These are phyloP conservation scores for Calephelis nemesis DNA, from an alignment of 1,140 invertebrate species.

Conservation along the genomic window DNA sequence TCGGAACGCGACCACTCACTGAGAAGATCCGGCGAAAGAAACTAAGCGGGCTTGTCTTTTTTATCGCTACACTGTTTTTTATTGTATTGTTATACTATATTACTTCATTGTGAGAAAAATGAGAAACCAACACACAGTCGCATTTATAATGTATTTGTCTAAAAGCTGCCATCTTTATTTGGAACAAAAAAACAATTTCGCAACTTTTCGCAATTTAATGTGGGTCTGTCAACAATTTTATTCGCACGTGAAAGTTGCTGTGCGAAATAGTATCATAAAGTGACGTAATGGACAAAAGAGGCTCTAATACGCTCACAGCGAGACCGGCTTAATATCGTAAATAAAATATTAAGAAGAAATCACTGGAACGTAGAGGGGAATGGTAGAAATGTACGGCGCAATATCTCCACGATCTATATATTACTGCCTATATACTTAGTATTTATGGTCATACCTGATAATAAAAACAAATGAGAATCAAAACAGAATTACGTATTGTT, in stretches of 20 bases:
- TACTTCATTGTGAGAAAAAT: no score
- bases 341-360: constrained; percentile 73
- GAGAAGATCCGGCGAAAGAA: no score
- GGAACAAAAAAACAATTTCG: constrained; percentile 43
- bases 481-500: no score
- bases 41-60: no score
- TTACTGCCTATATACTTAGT: not conserved
- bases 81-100: no score
- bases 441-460: no score
- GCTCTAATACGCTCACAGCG: constrained; percentile 53
- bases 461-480: no score
- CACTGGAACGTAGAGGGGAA: constrained; percentile 51
- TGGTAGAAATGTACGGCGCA: constrained; percentile 40
- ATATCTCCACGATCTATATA: constrained; percentile 40
- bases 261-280: constrained; percentile 62
- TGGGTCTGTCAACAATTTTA: constrained; percentile 52
- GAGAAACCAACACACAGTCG: no score
- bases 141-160: no score
- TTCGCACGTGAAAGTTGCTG: constrained; percentile 45
- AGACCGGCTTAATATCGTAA: constrained; percentile 63
- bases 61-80: no score
- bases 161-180: constrained; percentile 23
- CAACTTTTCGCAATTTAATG: constrained; percentile 38
- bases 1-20: no score
- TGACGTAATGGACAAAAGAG: constrained; percentile 60